These are phyloP conservation scores for Rachycentron canadum DNA, from an alignment of 2,797 vertebrate species.

Conservation along the genomic window DNA sequence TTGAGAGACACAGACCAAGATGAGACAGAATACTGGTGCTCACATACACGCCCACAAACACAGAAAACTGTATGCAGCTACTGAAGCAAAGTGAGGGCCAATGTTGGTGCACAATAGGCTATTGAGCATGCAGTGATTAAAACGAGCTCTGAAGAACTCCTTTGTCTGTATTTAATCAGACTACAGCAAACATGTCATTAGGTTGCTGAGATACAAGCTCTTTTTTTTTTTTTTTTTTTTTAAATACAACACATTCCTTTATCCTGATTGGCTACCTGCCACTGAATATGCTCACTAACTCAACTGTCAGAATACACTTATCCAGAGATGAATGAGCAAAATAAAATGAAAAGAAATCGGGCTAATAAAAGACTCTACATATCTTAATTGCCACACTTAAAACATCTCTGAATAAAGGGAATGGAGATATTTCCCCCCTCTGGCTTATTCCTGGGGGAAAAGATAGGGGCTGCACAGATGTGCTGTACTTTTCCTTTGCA, in stretches of 20 bases:
- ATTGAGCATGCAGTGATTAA: conserved; percentile 67
- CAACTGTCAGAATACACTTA: conserved; percentile 42
- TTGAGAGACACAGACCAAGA: conserved; percentile 34
- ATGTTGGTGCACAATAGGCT: conserved; percentile 58
- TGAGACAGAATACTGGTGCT: conserved; percentile 42
- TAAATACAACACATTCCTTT: conserved; percentile 40
- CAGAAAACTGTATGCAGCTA: conserved; percentile 48
- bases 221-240: conserved; percentile 14
- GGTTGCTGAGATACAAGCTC: conserved; percentile 60
- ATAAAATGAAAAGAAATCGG: conserved; percentile 54
- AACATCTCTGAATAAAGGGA: conserved; percentile 55
- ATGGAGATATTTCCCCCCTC: conserved; percentile 45
- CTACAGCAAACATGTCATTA: conserved; percentile 50
- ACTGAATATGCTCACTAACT: conserved; percentile 58
- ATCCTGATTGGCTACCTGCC: conserved; percentile 66
- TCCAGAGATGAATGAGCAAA: conserved; percentile 55
- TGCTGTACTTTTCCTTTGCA: conserved; percentile 50
- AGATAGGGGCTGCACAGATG: conserved; percentile 60
- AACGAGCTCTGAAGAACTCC: conserved; percentile 55
- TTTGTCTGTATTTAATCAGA: conserved; percentile 74
- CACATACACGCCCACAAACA: conserved; percentile 30
- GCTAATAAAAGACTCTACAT: conserved; percentile 61
- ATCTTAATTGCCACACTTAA: conserved; percentile 73
- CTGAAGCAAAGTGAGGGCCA: conserved; percentile 58
- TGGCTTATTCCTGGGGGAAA: conserved; percentile 57